Evolutionary conservation across 2,888 invertebrate genomes (phyloP).

Genomic region (Pachydiplax longipennis): DNA sequence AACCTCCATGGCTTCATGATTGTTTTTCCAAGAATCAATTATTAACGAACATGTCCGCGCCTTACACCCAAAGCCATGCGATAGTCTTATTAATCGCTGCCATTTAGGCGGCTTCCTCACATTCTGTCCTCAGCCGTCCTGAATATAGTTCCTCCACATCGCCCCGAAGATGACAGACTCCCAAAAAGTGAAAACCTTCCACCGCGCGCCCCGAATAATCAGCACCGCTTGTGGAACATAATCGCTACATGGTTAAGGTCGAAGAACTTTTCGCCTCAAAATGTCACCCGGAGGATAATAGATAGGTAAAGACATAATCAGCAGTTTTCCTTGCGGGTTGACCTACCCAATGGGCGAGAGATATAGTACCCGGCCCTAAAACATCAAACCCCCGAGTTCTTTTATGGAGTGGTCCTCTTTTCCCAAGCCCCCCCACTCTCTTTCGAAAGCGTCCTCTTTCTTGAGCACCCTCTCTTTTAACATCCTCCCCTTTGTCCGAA

Average conservation of each 20-base stretch:
- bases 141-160: too few species aligned
- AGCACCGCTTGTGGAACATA: background rate
- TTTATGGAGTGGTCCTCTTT: background rate
- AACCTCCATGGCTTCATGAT: too few species aligned
- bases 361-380: slow-evolving; percentile 6
- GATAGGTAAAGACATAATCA: slow-evolving; percentile 41
- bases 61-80: too few species aligned
- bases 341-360: background rate
- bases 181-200: too few species aligned
- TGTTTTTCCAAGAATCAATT: too few species aligned
- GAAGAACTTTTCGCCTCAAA: background rate
- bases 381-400: background rate
- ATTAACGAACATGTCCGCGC: too few species aligned
- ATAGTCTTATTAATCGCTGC: too few species aligned
- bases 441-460: background rate
- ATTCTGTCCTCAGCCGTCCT: too few species aligned
- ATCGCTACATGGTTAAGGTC: slow-evolving; percentile 12
- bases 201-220: background rate
- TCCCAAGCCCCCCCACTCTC: background rate
- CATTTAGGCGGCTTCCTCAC: too few species aligned
- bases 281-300: slow-evolving; percentile 17
- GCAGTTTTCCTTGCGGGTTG: slow-evolving; percentile 17
- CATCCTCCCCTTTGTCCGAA: background rate
- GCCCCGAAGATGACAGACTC: too few species aligned
- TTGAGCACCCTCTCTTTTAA: background rate